Conservation (phyloP, 2,888 invertebrate genomes). For the Catotricha subobsoleta region DNA sequence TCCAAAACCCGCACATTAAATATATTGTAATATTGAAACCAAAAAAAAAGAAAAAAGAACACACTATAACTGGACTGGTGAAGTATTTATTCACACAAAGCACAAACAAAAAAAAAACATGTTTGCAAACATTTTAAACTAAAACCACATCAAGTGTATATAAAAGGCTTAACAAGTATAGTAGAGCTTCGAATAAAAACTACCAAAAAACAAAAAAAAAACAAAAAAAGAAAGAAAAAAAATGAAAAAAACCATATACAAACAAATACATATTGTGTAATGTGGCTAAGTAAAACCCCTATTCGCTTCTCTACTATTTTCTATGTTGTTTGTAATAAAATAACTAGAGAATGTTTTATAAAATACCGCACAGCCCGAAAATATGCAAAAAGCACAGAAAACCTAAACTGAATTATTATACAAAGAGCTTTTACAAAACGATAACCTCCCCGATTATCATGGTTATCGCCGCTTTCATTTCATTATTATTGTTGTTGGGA, state of each 20-base stretch:
- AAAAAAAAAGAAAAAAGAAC: too few species aligned
- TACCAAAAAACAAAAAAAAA: neutral
- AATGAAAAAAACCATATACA: neutral
- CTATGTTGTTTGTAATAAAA: too few species aligned
- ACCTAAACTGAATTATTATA: constrained; percentile 5
- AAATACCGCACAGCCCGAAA: too few species aligned
- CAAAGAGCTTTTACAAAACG: constrained; percentile 3
- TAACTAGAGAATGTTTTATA: too few species aligned
- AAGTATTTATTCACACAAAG: too few species aligned
- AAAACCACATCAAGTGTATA: constrained; percentile 5
- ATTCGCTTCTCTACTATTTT: too few species aligned
- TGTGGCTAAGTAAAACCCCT: constrained; percentile 3
- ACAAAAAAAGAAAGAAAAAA: neutral
- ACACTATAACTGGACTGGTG: too few species aligned
- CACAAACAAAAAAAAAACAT: neutral
- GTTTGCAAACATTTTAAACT: constrained; percentile 4
- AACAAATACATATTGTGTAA: neutral
- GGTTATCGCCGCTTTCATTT: neutral
- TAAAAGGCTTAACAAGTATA: constrained; percentile 2
- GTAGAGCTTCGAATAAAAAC: constrained; percentile 3
- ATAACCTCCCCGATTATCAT: neutral
- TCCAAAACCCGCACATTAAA: too few species aligned
- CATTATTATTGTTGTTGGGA: too few species aligned
- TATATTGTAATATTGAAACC: too few species aligned
- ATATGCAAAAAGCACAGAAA: too few species aligned